These are phyloP conservation scores for Coptodon rendalli DNA, from an alignment of 2,113 vertebrate genomes.

Conservation along the genomic window DNA sequence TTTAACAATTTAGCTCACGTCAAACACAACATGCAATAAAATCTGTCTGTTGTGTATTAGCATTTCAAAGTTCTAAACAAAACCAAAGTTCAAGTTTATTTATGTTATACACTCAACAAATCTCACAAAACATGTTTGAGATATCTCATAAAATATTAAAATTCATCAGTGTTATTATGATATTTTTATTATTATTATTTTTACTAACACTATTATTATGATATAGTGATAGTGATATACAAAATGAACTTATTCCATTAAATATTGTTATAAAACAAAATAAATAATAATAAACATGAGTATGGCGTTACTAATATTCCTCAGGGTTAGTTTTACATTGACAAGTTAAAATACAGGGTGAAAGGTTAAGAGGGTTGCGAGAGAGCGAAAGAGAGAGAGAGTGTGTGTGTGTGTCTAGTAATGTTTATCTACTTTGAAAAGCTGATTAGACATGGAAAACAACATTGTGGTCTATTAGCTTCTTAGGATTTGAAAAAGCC, in stretches of 20 bases:
- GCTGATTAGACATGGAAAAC: conserved; percentile 51
- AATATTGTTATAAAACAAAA: neutral
- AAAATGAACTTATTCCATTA: neutral
- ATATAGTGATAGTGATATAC: neutral
- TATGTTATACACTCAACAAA: neutral
- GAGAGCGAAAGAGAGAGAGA: neutral
- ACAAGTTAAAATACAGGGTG: neutral
- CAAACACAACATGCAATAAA: neutral
- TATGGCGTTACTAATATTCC: neutral
- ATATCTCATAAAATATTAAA: neutral
- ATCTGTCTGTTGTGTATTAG: neutral
- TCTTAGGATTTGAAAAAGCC: conserved; percentile 51
- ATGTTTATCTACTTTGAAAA: conserved; percentile 8
- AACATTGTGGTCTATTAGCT: conserved; percentile 35
- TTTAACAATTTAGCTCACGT: neutral
- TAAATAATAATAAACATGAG: neutral
- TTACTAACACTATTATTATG: neutral
- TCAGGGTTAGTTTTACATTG: neutral
- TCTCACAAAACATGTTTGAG: neutral
- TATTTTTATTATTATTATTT: neutral
- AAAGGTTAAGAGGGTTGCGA: neutral
- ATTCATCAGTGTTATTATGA: neutral
- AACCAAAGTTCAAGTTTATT: neutral
- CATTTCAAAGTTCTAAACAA: neutral
- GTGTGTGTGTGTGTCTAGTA: accelerated